Conservation (phyloP, 2,113 vertebrate genomes). For the Xenus cinereus region DNA sequence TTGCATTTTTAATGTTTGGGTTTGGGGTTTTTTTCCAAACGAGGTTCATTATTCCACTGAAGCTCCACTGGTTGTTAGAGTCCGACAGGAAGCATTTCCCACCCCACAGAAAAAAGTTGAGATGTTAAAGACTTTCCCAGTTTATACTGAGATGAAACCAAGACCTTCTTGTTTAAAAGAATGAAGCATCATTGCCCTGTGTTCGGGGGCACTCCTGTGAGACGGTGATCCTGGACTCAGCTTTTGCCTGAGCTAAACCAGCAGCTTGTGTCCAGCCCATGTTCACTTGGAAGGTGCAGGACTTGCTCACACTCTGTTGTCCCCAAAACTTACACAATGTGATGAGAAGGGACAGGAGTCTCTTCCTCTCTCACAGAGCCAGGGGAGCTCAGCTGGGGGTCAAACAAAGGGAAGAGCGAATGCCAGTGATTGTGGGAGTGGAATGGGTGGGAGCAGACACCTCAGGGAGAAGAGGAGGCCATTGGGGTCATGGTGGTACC, state of each 20-base stretch:
- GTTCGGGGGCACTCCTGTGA: background rate
- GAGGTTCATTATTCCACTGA: background rate
- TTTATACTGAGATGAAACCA: background rate
- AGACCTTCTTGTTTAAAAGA: background rate
- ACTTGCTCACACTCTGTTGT: background rate
- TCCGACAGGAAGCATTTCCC: background rate
- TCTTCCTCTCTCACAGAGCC: rapidly evolving
- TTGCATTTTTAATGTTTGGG: background rate
- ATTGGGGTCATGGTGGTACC: background rate
- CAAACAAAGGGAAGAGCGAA: background rate
- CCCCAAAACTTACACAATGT: rapidly evolving
- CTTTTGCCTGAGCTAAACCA: background rate
- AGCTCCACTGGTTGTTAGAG: background rate
- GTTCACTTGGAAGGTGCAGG: background rate
- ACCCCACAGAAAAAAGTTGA: background rate
- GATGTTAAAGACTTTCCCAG: background rate
- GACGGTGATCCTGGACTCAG: background rate
- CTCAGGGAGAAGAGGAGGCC: background rate
- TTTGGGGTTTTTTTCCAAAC: background rate
- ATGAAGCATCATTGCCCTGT: background rate
- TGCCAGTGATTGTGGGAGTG: too few relatives aligned
- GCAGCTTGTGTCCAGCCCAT: rapidly evolving
- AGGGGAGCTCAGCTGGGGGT: background rate
- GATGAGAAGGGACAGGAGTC: background rate
- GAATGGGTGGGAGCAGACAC: background rate